Conservation (phyloP, 2,113 vertebrate genomes). For the Hirundichthys speculiger region DNA sequence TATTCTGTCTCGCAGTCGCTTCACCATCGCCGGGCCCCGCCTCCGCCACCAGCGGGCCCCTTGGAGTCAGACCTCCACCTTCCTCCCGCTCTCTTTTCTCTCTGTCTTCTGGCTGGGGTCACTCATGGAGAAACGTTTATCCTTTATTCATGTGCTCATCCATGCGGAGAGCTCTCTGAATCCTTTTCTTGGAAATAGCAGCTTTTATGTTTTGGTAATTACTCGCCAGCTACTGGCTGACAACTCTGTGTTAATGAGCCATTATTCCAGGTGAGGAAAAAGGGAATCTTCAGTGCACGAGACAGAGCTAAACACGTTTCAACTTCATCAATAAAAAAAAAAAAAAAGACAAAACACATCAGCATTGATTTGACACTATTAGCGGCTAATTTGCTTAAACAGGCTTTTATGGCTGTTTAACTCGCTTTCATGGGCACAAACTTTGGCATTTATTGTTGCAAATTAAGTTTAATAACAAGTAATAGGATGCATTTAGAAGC, state of each 20-base stretch:
- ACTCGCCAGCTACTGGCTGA: constrained; percentile 14
- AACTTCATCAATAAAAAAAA: no score
- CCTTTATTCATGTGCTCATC: constrained; percentile 62
- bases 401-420: constrained; percentile 43
- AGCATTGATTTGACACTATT: constrained; percentile 45
- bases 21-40: background rate
- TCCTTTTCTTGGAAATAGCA: constrained; percentile 52
- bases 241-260: constrained; percentile 35
- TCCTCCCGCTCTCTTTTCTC: constrained; percentile 8
- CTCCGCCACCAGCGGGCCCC: background rate
- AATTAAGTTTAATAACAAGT: constrained; percentile 36
- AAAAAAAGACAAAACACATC: background rate
- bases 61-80: constrained; percentile 17
- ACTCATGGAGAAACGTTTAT: constrained; percentile 57
- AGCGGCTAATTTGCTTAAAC: constrained; percentile 50
- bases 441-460: constrained; percentile 37
- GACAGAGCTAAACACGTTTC: constrained; percentile 13
- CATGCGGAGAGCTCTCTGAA: constrained; percentile 59
- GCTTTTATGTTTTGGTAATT: constrained; percentile 59
- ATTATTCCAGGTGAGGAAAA: constrained; percentile 13
- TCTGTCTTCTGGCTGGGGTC: constrained; percentile 50
- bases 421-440: constrained; percentile 50
- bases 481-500: constrained; percentile 46
- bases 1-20: constrained; percentile 45
- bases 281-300: constrained; percentile 18